Evolutionary conservation across 2,113 vertebrate species (phyloP).

Genomic region (Catagonus wagneri): DNA sequence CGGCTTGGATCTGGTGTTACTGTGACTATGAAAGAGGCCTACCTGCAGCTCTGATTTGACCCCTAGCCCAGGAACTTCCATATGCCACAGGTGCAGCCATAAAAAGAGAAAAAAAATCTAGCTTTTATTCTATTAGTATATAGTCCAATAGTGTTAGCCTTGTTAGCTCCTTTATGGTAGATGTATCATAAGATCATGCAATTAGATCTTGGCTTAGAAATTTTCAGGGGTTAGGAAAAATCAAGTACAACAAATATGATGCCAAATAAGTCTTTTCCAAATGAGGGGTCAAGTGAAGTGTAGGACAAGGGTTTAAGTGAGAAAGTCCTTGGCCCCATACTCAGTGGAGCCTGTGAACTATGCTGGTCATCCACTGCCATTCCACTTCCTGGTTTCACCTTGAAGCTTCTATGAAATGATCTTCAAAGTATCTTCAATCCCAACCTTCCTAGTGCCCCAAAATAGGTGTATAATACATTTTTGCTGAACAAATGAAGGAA

Average conservation of each 20-base stretch:
- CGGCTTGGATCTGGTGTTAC: too few species aligned
- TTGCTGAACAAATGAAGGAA: neutral
- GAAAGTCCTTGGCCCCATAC: neutral
- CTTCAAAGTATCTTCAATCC: neutral
- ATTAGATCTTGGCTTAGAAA: constrained; percentile 34
- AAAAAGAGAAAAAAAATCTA: neutral
- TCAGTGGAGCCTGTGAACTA: neutral
- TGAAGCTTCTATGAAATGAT: neutral
- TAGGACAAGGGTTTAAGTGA: neutral
- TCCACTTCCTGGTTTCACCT: neutral
- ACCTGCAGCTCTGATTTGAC: too few species aligned
- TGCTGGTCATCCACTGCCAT: neutral
- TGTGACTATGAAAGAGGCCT: too few species aligned
- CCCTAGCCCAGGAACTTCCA: too few species aligned
- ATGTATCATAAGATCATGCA: neutral
- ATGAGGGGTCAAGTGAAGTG: neutral
- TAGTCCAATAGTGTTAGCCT: neutral
- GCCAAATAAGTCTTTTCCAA: neutral
- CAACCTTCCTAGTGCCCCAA: neutral
- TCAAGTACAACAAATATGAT: neutral
- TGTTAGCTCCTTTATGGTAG: neutral
- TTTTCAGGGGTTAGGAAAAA: constrained; percentile 32
- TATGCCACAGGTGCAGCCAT: too few species aligned
- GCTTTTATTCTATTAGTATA: constrained; percentile 23
- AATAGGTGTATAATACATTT: neutral